phyloP scores from a whole-genome alignment of 2,113 vertebrate genomes.

The Chelonoidis abingdonii region DNA sequence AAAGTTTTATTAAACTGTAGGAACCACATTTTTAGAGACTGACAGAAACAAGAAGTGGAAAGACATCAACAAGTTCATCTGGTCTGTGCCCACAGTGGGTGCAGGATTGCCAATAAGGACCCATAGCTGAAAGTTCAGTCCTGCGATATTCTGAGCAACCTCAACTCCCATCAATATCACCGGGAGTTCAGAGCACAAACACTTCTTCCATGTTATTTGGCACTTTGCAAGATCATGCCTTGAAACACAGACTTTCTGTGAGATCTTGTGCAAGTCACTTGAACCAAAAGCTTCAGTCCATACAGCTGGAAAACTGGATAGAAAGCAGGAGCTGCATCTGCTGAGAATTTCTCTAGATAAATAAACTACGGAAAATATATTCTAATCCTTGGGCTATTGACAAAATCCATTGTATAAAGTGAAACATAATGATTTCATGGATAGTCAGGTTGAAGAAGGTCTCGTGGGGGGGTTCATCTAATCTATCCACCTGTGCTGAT shows the following conservation, averaged over 20 bases:
- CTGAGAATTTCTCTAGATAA: not conserved
- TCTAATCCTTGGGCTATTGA: not conserved
- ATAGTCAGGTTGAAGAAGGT: not conserved
- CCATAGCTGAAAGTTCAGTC: fast-evolving
- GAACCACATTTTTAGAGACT: not conserved
- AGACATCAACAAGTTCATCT: not conserved
- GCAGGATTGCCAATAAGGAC: not conserved
- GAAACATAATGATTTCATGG: not conserved
- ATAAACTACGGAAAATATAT: not conserved
- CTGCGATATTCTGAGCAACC: not conserved
- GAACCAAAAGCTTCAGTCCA: not conserved
- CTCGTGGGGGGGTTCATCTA: fast-evolving
- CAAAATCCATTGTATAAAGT: not conserved
- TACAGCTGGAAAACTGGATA: not conserved
- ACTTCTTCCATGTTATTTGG: not conserved
- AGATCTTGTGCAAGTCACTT: not conserved
- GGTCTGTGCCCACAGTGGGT: not conserved
- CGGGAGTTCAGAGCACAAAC: not conserved
- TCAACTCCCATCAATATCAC: no score
- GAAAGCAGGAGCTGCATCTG: not conserved
- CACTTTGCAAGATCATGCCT: not conserved
- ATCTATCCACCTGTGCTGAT: not conserved
- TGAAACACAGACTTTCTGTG: not conserved
- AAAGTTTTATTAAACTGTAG: not conserved
- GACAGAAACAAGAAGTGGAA: not conserved